A percentile compares a stretch with the other conserved stretches of the same genome.
Evolutionary conservation across 2,113 vertebrate genomes (phyloP).

Genomic region (Spea bombifrons): DNA sequence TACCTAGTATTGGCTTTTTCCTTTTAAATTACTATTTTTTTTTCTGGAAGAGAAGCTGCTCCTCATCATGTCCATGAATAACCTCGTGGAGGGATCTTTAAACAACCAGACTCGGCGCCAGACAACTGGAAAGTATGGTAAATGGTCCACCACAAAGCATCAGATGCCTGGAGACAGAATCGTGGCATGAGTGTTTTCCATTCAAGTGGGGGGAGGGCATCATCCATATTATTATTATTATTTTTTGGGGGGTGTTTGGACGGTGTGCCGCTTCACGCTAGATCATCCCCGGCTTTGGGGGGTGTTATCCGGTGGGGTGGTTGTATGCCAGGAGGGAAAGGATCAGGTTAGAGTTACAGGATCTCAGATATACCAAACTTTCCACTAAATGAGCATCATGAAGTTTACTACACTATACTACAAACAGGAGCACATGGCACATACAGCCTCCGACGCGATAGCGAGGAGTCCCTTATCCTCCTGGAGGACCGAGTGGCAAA

Average conservation of each 20-base stretch:
- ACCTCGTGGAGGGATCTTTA: conserved; percentile 44
- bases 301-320: neutral
- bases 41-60: neutral
- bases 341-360: neutral
- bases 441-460: neutral
- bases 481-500: neutral
- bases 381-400: conserved; percentile 18
- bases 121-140: conserved; percentile 48
- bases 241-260: neutral
- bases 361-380: conserved; percentile 23
- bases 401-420: conserved; percentile 32
- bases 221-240: neutral
- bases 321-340: neutral
- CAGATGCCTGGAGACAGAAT: neutral
- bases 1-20: neutral
- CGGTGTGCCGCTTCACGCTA: neutral
- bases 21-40: too few species aligned
- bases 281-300: neutral
- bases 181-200: conserved; percentile 3
- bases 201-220: neutral
- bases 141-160: conserved; percentile 19
- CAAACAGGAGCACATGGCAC: conserved; percentile 29
- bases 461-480: neutral
- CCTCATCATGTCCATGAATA: conserved; percentile 45
- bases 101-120: conserved; percentile 32